Evolutionary conservation across 2,797 vertebrate genomes (phyloP), one percentile per base, ranked within the genome.

Genomic region (Oryzias sinensis): DNA sequence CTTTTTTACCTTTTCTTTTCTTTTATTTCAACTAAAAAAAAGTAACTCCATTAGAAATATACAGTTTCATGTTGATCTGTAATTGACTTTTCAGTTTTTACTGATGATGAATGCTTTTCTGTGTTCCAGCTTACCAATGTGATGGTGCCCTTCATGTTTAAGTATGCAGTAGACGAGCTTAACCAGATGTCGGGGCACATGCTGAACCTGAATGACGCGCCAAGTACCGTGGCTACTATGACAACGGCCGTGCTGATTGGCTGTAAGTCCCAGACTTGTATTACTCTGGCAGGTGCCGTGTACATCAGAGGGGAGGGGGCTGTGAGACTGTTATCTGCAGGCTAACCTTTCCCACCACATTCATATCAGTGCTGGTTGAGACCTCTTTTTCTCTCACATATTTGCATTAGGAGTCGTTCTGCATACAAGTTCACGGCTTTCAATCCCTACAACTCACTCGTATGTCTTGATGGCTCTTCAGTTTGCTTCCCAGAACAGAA

Each of bases 131-230:
- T 93, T 72, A 97, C 96, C 92, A 99, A 98, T 78, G 94, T 99
- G 68, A 63, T 87, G 83, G 96, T 98, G 87, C 97, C 97, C 77
- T 97, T 99, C 94, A 98, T 98, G 97, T 98, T 99, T 94, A 99
- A 99, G 91, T 97, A 96, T 87, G 97, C 94, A 72, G 95, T 99
- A 86, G 96, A 99, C 83, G 90, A 70, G 90, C 95, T 98, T 82
- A 99, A 99, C 94, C 93, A 98, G 93, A 89, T 98, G 83, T 98
- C 96, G 67, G 97, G 96, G 90, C 94, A 95, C 76, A 89, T 96
- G 89, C 92, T 98, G 85, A 95, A 96, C 93, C 93, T 99, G 76
- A 89, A 81, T 75, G 93, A 96, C 75, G 95, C 95, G 70, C 93
- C 97, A 59, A 95, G 93, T 90, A 97, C 97, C 7, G 94, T 93